Evolutionary conservation across 2,888 invertebrate species (phyloP), one percentile per base, ranked within the genome.

Genomic region (Eledone cirrhosa): DNA sequence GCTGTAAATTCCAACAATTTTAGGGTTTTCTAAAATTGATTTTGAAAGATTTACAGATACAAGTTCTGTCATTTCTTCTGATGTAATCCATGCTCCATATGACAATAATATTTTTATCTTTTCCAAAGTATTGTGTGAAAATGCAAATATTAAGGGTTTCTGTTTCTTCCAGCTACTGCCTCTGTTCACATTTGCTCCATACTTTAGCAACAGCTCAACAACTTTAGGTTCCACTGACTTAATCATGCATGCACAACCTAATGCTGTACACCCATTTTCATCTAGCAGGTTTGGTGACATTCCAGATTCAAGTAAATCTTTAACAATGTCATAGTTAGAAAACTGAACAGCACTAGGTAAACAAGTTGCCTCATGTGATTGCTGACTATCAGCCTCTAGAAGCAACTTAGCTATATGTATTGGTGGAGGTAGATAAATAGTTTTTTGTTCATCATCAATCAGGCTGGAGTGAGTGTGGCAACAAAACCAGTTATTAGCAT

Each of bases 231-330:
- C 81, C n/a, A 87, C 86, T 65, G 82, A 83, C 24, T 83, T 83
- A 7, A 85, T 81, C 0, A 86, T 85, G 79, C 87, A 87, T 1
- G 87, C 87, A 77, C 85, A 85, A 2, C 88, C 88, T 19, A 88
- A 81, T 8, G 88, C 87, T 3, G 87, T 85, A 63, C 88, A 84
- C 82, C 86, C 83, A 78, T 86, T 87, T 79, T 88, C 86, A 80
- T 88, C 88, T 74, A 87, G 80, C 85, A 86, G 85, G 77, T 88
- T 88, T 7, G 88, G 85, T 78, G 87, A 86, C 88, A 88, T 88
- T 5, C 87, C 87, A 22, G 86, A 81, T 33, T 85, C 83, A 31
- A 88, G 80, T 11, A 88, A 81, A 77, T 88, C 87, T 76, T 83
- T 83, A 11, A 88, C 86, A 13, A 86, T 81, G 72, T 83, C 82